Evolutionary conservation across 2,113 vertebrate species (phyloP), one percentile per base, ranked within the genome.

Genomic region (Natator depressus): DNA sequence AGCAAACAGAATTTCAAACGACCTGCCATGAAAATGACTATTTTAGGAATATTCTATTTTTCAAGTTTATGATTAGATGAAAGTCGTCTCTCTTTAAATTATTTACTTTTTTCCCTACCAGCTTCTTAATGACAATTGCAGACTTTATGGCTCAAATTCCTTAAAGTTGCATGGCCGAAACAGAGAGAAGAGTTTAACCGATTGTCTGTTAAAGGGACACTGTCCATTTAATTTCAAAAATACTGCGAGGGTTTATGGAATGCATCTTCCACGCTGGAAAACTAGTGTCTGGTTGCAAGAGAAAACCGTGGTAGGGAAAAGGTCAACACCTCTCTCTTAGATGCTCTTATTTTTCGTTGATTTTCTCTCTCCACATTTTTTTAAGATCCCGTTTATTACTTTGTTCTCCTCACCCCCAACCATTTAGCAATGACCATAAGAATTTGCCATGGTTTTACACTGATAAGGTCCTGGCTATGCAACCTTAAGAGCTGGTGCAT

Each of bases 31-130:
- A 89, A 81, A 69, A 6, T 11, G 1, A 1, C 46, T 82, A 9
- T 55, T 91, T 72, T 53, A 50, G 72, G 94, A 87, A 83, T 76
- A 90, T 51, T 54, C 7, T 1, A 87, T 90, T 4, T 84, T 94
- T 90, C 13, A 17, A 51, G 1, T 14, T 79, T 59, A 20, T 57
- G 76, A 46, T 1, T 0, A 0, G 62, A 14, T 5, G 38, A 62
- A 93, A 62, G 3, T 62, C 3, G 46, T 76, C 47, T 57, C 49
- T 12, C 42, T 57, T 82, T 85, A 51, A 7, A 81, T 79, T 22
- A 50, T 92, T 91, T 82, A 11, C 25, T 76, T 5, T 94, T 91
- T 84, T 22, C 24, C 22, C 69, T 31, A 3, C 35, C 42, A 86
- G 6, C 7, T 92, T 19, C 12, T 79, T 89, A 82, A 84, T 10